Percentiles rank a stretch among this genome's conserved stretches.
phyloP scores from a whole-genome alignment of 2,113 vertebrate species.

The Poeciliopsis prolifica region DNA sequence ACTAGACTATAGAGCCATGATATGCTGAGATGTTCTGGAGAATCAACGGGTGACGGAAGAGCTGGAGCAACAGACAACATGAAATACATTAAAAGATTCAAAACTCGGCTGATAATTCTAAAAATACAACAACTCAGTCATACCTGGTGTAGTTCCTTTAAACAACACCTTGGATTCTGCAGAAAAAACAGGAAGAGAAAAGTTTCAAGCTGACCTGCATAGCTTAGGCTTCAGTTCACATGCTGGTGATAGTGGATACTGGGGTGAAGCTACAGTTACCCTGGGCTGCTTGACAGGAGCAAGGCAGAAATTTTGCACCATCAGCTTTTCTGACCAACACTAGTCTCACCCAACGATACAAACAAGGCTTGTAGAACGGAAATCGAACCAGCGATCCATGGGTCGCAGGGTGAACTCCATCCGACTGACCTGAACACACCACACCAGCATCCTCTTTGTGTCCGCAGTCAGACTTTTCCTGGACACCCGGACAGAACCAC shows the following conservation, averaged over 20 bases:
- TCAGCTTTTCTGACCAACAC: too few species aligned
- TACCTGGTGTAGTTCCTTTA: accelerated
- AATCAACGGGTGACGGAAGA: accelerated
- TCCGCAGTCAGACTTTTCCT: slow-evolving; percentile 65
- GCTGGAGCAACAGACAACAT: neutral
- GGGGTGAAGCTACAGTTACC: too few species aligned
- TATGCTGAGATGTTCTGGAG: slow-evolving; percentile 32
- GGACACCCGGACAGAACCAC: slow-evolving; percentile 63
- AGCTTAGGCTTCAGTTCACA: too few species aligned
- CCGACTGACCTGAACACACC: slow-evolving; percentile 75
- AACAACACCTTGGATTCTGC: slow-evolving; percentile 71
- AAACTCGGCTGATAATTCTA: neutral
- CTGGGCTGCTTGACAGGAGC: too few species aligned
- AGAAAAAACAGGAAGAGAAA: neutral
- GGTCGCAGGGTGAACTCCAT: too few species aligned
- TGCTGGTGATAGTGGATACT: too few species aligned
- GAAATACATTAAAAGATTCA: neutral
- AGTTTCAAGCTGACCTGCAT: neutral
- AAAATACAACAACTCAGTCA: neutral
- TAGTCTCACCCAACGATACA: too few species aligned
- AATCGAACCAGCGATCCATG: too few species aligned
- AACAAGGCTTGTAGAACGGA: too few species aligned
- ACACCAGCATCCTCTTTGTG: slow-evolving; percentile 81
- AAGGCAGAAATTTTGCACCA: too few species aligned
- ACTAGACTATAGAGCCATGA: slow-evolving; percentile 49